Conservation (phyloP, 2,797 vertebrate genomes). For the Rhinoraja longicauda region DNA sequence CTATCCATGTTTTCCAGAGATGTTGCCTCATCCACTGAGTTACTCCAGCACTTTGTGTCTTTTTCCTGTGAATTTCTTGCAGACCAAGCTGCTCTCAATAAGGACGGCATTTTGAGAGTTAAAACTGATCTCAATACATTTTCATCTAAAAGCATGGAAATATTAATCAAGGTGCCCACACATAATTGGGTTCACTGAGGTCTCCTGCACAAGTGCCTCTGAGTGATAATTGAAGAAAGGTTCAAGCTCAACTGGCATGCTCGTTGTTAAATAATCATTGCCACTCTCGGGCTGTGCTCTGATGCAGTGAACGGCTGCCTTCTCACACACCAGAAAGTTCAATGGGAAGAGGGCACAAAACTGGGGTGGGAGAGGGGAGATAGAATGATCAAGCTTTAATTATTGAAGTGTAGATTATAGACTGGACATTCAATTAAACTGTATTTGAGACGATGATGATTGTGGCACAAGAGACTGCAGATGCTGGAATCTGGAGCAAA, state of each 20-base stretch:
- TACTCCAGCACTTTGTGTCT: no score
- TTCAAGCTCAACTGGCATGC: not conserved
- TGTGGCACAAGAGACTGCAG: no score
- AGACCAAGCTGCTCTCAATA: not conserved
- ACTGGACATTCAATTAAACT: not conserved
- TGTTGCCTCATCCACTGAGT: no score
- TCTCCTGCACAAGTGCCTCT: not conserved
- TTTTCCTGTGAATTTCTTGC: not conserved
- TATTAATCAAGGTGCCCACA: no score
- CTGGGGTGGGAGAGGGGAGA: not conserved
- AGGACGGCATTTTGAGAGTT: not conserved
- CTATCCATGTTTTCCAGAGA: no score
- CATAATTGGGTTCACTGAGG: not conserved
- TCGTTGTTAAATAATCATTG: not conserved
- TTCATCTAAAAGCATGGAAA: not conserved
- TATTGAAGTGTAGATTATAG: not conserved
- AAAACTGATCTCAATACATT: not conserved
- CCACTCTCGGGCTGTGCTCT: not conserved
- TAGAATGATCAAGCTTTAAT: not conserved
- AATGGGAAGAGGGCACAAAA: not conserved
- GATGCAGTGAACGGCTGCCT: not conserved
- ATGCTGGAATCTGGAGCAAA: not conserved
- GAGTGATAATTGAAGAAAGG: not conserved
- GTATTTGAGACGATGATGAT: no score
- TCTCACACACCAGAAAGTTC: not conserved